phyloP scores from a whole-genome alignment of 2,113 vertebrate species.

The Xerus inauris region DNA sequence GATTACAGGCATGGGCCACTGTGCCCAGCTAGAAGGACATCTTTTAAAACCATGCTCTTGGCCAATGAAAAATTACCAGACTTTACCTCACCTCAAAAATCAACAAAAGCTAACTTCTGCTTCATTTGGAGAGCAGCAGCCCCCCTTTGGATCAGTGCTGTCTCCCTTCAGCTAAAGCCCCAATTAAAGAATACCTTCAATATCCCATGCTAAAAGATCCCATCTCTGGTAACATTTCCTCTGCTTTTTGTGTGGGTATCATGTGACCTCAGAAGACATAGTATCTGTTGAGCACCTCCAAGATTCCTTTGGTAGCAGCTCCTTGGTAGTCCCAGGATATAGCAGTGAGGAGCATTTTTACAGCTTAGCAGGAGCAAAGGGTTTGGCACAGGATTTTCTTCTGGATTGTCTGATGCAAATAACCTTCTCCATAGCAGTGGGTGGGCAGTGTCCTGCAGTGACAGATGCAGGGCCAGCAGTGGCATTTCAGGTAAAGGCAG shows the following conservation, averaged over 20 bases:
- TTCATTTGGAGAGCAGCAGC: no score
- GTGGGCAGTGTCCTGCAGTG: not conserved
- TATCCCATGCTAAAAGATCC: no score
- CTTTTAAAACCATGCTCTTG: no score
- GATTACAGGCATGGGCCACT: no score
- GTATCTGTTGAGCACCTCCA: not conserved
- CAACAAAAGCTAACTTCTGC: no score
- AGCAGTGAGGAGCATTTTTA: not conserved
- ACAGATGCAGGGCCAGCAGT: not conserved
- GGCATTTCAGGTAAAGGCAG: not conserved
- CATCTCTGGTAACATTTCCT: no score
- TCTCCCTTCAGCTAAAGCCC: no score
- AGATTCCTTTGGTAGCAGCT: not conserved
- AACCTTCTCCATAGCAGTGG: not conserved
- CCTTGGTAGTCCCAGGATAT: not conserved
- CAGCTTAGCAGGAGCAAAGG: not conserved
- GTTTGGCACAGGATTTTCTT: not conserved
- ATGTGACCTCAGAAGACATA: not conserved
- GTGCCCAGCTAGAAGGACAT: no score
- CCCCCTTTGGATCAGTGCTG: no score
- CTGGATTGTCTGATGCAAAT: constrained; percentile 57
- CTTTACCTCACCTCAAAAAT: no score
- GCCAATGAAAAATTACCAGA: no score
- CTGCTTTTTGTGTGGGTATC: not conserved
- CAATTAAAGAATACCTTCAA: no score